Evolutionary conservation across 2,113 vertebrate species (phyloP).

Genomic region (Pseudopodoces humilis): DNA sequence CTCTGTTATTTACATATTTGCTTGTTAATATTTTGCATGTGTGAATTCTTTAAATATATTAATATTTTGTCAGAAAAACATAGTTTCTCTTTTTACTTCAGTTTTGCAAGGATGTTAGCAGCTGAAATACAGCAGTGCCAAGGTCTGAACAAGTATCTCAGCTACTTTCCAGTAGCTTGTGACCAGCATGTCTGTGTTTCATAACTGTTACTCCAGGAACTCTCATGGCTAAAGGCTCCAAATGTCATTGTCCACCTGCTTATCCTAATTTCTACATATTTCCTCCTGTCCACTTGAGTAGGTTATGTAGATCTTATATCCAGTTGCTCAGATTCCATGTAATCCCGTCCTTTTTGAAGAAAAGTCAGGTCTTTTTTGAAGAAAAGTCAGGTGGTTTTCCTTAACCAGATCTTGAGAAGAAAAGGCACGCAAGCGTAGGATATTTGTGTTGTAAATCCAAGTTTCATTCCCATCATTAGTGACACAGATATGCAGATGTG

Average conservation of each 20-base stretch:
- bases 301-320: background rate
- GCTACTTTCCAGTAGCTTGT: background rate
- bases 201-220: background rate
- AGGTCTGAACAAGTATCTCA: background rate
- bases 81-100: background rate
- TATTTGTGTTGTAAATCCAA: background rate
- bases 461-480: background rate
- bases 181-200: background rate
- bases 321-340: background rate
- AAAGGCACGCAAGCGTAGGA: background rate
- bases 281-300: background rate
- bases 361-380: background rate
- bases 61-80: background rate
- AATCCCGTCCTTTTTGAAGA: background rate
- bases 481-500: background rate
- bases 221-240: background rate
- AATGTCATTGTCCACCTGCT: background rate
- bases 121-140: background rate
- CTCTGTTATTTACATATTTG: background rate
- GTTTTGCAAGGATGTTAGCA: background rate
- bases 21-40: background rate
- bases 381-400: background rate
- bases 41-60: background rate
- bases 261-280: background rate
- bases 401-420: background rate